Base-by-base conservation (phyloP, 2,113 vertebrate genomes). In the Gymnogyps californianus region DNA sequence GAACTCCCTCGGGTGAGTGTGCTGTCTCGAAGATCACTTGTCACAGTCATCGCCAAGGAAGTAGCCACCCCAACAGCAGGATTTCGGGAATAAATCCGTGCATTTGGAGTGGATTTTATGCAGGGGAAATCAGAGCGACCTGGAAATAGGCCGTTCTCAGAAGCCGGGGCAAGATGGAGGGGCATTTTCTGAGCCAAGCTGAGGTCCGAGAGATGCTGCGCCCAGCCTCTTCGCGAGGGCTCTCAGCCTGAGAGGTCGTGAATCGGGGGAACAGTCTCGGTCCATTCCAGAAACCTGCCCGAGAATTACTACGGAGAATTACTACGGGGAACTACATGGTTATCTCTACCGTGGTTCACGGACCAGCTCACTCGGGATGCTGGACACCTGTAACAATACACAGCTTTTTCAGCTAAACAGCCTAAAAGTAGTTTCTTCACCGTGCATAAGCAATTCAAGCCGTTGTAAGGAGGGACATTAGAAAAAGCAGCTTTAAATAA, bases 31-130 rank as follows among this genome's bases (percentile, higher is more conserved):
- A 65, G 14, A 54, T 54, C 11, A 12, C 19, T 65, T 87, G 10
- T 67, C 31, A 13, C 17, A 62, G 18, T 11, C 31, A 82, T 28
- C 0, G 2, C 15, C 0, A 1, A 81, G 18, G 40, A 61, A 80
- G 28, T 0, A 58, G 2, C 25, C 7, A 28, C 4, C 6, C 16
- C 9, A 51, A 52, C 26, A 58, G 28, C 5, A 76, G 28, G 25
- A 83, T 67, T 76, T 80, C 0, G 1, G 13, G n/a, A 76, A 29
- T 38, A 75, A 76, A 79, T 36, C 22, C 1, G 1, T n/a, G 28
- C 6, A 18, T 62, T 42, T 42, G 17, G 47, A 61, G 11, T n/a
- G 13, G 42, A 38, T 47, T 47, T 82, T 47, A 15, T 32, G 32
- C 15, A n/a, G 29, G 8, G 22, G 3, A 72, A 69, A 38, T 38